These are phyloP conservation scores for Mallotus villosus DNA, from an alignment of 2,797 vertebrate species.

Conservation along the genomic window DNA sequence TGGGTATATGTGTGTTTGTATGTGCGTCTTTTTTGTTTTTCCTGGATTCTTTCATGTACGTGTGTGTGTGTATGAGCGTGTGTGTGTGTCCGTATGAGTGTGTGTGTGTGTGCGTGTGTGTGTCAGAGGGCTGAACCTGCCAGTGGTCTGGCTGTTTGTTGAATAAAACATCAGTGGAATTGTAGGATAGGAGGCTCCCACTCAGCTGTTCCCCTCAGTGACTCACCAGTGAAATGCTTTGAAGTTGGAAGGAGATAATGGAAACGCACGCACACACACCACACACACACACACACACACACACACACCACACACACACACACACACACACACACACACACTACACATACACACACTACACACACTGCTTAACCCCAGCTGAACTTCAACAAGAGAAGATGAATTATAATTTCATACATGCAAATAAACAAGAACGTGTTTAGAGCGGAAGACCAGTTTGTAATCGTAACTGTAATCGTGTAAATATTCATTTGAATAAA, in stretches of 20 bases:
- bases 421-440: too few species aligned
- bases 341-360: constrained; percentile 19
- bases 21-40: not conserved
- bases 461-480: too few species aligned
- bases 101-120: constrained; percentile 19
- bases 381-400: too few species aligned
- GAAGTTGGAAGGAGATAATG: constrained; percentile 38
- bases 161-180: constrained; percentile 52
- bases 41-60: not conserved
- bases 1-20: constrained; percentile 4
- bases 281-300: constrained; percentile 15
- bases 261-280: constrained; percentile 11
- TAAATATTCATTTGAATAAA: too few species aligned
- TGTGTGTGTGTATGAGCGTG: not conserved
- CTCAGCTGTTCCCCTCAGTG: constrained; percentile 21
- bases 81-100: constrained; percentile 10
- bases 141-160: constrained; percentile 25
- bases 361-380: constrained; percentile 3
- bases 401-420: too few species aligned
- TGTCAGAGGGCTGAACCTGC: constrained; percentile 1
- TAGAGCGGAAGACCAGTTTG: too few species aligned
- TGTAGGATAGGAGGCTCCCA: constrained; percentile 18
- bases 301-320: constrained; percentile 7
- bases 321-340: constrained; percentile 10
- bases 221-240: constrained; percentile 42